These are phyloP conservation scores for Rhysida immarginata DNA, from an alignment of 1,140 invertebrate genomes.

Conservation along the genomic window DNA sequence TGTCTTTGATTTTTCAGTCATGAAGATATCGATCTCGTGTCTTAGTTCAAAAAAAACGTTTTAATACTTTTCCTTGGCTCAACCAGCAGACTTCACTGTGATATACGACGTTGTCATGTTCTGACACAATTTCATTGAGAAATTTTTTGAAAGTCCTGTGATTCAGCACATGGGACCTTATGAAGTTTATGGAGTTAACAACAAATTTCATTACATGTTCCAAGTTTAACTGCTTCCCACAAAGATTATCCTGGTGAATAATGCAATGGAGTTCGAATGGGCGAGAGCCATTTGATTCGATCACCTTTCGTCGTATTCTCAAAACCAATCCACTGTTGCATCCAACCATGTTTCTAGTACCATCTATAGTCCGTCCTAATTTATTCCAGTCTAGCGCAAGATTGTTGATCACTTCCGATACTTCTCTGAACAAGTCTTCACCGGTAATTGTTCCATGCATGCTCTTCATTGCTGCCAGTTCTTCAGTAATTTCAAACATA, in stretches of 20 bases:
- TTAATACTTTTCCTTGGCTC: too few relatives aligned
- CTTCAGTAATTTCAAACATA: slow-evolving; percentile 24
- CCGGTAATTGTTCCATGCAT: slow-evolving; percentile 22
- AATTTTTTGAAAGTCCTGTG: too few relatives aligned
- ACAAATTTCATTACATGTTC: slow-evolving; percentile 20
- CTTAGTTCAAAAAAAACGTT: slow-evolving; percentile 22
- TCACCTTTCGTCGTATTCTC: slow-evolving; percentile 17
- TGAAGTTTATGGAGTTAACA: slow-evolving; percentile 24
- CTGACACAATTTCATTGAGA: slow-evolving; percentile 20
- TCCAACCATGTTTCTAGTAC: slow-evolving; percentile 22
- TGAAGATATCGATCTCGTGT: too few relatives aligned
- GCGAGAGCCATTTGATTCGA: slow-evolving; percentile 11
- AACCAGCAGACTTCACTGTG: too few relatives aligned
- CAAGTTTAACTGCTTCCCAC: too few relatives aligned
- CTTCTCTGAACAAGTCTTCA: slow-evolving; percentile 23
- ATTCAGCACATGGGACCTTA: too few relatives aligned
- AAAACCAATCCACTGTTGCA: slow-evolving; percentile 19
- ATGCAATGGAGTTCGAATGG: too few relatives aligned
- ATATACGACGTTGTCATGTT: slow-evolving; percentile 22
- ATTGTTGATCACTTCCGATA: too few relatives aligned
- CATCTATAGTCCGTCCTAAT: slow-evolving; percentile 22
- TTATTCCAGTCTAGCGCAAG: too few relatives aligned
- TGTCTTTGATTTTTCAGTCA: slow-evolving; percentile 15
- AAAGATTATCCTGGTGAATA: slow-evolving; percentile 23
- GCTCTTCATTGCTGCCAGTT: slow-evolving; percentile 19